Conservation (phyloP, 2,113 vertebrate species). For the Charina bottae region DNA sequence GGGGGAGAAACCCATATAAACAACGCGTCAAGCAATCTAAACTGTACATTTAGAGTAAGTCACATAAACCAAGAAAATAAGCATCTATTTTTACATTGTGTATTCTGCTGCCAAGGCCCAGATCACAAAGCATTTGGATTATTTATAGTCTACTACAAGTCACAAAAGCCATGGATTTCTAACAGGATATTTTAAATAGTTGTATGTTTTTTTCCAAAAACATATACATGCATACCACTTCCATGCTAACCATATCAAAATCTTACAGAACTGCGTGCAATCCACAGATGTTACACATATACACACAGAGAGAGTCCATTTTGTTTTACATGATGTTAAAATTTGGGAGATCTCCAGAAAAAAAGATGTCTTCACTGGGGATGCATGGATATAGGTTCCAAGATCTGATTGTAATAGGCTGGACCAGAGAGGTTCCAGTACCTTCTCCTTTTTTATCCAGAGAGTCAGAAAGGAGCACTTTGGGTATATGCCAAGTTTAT, state of each 20-base stretch:
- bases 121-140: conserved; percentile 1
- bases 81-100: conserved; percentile 1
- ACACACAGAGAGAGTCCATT: background rate
- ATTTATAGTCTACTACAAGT: background rate
- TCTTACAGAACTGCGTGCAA: background rate
- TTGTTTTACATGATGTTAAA: background rate
- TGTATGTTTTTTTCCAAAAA: background rate
- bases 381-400: background rate
- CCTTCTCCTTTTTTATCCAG: background rate
- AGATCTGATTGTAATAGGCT: background rate
- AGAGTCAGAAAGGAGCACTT: background rate
- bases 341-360: background rate
- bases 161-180: background rate
- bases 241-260: background rate
- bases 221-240: background rate
- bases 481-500: background rate
- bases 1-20: background rate
- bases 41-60: background rate
- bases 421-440: background rate
- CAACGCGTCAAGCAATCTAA: background rate
- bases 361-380: background rate
- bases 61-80: background rate
- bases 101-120: conserved; percentile 8
- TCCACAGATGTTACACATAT: background rate
- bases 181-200: background rate